Conservation (phyloP, 2,888 invertebrate species). For the Prostheceraeus crozeri region DNA sequence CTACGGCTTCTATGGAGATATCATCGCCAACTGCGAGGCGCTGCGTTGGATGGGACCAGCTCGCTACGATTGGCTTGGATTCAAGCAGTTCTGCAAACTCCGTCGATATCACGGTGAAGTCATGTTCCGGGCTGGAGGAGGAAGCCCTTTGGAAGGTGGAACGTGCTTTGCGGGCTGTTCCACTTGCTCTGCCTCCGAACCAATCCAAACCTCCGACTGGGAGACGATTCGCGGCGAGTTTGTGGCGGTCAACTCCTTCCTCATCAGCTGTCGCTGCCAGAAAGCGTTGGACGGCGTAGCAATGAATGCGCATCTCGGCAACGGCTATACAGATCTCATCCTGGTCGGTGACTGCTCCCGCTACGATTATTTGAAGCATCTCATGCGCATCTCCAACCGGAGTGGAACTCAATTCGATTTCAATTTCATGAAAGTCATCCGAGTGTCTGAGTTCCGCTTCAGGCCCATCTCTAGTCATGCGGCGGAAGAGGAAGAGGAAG, state of each 20-base stretch:
- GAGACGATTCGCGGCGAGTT: conserved; percentile 58
- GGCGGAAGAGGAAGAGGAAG: too few relatives aligned
- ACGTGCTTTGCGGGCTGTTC: too few relatives aligned
- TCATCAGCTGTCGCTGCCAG: conserved; percentile 69
- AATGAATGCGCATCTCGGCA: conserved; percentile 70
- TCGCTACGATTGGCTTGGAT: conserved; percentile 67
- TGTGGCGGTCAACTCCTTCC: conserved; percentile 70
- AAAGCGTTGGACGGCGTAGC: conserved; percentile 70
- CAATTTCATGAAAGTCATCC: too few relatives aligned
- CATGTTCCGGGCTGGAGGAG: background rate
- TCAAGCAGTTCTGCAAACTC: conserved; percentile 3
- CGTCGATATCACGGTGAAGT: background rate
- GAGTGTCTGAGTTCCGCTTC: too few relatives aligned
- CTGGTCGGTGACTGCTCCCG: conserved; percentile 68
- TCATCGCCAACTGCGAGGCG: conserved; percentile 70
- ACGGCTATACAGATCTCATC: conserved; percentile 71
- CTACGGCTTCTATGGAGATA: conserved; percentile 78
- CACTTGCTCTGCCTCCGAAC: too few relatives aligned
- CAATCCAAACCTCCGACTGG: background rate
- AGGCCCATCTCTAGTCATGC: too few relatives aligned
- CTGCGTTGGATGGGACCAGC: conserved; percentile 78
- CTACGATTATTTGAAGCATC: conserved; percentile 66
- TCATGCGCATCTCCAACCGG: too few relatives aligned
- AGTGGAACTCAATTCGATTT: too few relatives aligned
- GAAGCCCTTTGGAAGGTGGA: background rate